These are phyloP conservation scores for Lepus oiostolus DNA, from an alignment of 2,797 vertebrate genomes.

Conservation along the genomic window DNA sequence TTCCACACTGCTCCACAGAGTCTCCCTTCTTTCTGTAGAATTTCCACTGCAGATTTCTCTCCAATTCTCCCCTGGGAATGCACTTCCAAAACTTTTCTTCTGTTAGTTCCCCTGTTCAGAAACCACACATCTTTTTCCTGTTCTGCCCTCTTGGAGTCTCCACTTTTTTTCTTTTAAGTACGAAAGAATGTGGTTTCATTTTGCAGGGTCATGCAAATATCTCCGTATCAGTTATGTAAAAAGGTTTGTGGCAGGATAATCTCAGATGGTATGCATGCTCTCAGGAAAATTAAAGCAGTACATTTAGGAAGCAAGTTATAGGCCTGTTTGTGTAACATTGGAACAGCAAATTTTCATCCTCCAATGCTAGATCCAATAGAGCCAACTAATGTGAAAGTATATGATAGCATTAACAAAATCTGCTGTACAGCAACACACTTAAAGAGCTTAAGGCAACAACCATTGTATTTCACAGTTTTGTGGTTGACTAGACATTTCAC, in stretches of 20 bases:
- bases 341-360: neutral
- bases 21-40: no score
- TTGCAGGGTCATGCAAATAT: neutral
- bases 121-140: no score
- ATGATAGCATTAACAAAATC: neutral
- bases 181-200: neutral
- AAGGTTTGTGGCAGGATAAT: neutral
- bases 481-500: neutral
- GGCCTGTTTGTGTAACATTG: neutral
- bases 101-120: no score
- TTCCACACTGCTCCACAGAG: no score
- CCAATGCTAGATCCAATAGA: no score
- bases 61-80: no score
- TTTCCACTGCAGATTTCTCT: no score
- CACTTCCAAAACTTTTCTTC: no score
- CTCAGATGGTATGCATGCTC: neutral
- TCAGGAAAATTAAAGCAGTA: neutral
- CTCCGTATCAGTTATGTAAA: neutral
- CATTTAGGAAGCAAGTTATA: neutral
- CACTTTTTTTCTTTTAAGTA: neutral
- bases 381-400: neutral
- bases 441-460: neutral
- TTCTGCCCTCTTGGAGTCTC: no score
- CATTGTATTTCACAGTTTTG: neutral
- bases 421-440: neutral